Conservation (phyloP, 2,113 vertebrate genomes). For the Ailuropoda melanoleuca region DNA sequence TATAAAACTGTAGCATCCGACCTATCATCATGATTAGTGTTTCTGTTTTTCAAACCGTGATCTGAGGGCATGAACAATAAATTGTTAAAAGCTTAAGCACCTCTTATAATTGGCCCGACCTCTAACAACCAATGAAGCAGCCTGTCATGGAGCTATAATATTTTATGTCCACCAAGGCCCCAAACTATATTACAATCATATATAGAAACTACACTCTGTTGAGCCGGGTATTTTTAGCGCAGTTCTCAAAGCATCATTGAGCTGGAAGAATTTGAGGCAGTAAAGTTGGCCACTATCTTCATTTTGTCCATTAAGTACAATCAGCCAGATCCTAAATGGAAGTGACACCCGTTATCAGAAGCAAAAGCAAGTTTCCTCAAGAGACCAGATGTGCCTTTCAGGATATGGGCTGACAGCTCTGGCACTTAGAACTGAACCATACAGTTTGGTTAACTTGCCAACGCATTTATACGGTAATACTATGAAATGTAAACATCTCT, state of each 20-base stretch:
- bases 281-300: conserved; percentile 60
- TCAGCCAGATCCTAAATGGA: conserved; percentile 27
- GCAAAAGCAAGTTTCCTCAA: conserved; percentile 48
- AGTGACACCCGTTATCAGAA: background rate
- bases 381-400: background rate
- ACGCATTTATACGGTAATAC: background rate
- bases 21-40: background rate
- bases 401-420: background rate
- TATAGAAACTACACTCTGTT: conserved; percentile 40
- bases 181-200: conserved; percentile 40
- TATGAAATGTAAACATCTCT: background rate
- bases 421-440: background rate
- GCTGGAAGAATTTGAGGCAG: conserved; percentile 45
- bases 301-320: conserved; percentile 43
- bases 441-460: background rate
- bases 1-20: conserved; percentile 15
- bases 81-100: conserved; percentile 52
- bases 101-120: conserved; percentile 55
- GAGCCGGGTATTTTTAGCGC: conserved; percentile 62
- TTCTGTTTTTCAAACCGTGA: conserved; percentile 48
- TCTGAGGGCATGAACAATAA: background rate
- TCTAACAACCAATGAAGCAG: conserved; percentile 19
- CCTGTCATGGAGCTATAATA: conserved; percentile 39
- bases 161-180: conserved; percentile 52
- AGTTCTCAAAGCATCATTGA: conserved; percentile 61